Base-by-base conservation (phyloP, 2,888 invertebrate genomes). In the Brachyopa scutellaris region DNA sequence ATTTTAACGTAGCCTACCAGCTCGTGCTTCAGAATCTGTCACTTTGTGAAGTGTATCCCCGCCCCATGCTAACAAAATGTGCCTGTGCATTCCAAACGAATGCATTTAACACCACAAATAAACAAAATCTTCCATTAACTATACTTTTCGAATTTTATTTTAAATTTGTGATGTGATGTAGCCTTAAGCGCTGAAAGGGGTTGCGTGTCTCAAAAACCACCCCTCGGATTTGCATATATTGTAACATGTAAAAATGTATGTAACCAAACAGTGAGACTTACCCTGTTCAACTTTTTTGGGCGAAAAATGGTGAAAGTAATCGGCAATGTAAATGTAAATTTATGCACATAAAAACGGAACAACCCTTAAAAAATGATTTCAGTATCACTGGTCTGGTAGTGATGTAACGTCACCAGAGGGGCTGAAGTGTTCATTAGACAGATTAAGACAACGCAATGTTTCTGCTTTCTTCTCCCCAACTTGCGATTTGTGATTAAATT, bases 341-440 rank as follows among this genome's bases (percentile, higher is more conserved):
- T 80, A 76, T 80, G 76, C 80, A 61, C 67, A 74, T 66, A 67
- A 15, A 69, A 62, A 51, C 57, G 26, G 26, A 26, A 23, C 55
- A 74, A 31, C 67, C 67, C 74, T 38, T 6, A 1, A 29, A 59
- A 33, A 51, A 38, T 49, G n/a, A n/a, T 42, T 42, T 45, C 29
- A 51, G 45, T 45, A 61, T 51, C 33, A 45, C 26, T 19, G 2
- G 29, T 31, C 17, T 57, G 53, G 26, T 36, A 40, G 40, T 17
- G 49, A 42, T 17, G 45, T 23, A 62, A 26, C 36, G 42, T 64
- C 70, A 51, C 19, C 51, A 5, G 29, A 17, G 61, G 80, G 69
- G 59, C 66, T 77, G 61, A 77, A 82, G 77, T 77, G 59, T 66
- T 82, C 82, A 82, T 82, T 82, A 82, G 82, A 82, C 82, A 82